Conservation (phyloP, 2,113 vertebrate species). For the Benitochromis conjunctus region DNA sequence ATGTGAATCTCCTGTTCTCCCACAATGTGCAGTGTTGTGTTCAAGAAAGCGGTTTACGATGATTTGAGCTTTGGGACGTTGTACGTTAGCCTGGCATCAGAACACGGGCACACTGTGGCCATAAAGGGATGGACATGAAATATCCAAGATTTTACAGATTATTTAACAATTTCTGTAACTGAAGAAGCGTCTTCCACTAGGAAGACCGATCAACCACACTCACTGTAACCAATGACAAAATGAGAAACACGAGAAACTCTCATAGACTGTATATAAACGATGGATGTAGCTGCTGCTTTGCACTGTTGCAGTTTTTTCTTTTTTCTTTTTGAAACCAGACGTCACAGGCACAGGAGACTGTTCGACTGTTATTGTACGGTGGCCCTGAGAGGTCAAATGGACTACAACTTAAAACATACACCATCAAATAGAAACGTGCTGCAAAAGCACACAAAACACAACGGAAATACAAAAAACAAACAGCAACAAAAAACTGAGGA, state of each 20-base stretch:
- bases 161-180: not conserved
- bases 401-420: rapidly evolving
- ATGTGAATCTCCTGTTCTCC: not conserved
- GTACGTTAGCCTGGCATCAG: not conserved
- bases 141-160: not conserved
- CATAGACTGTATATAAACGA: not conserved
- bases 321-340: not conserved
- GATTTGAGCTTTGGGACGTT: not conserved
- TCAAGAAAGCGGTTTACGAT: not conserved
- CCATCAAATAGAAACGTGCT: not conserved
- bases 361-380: not conserved
- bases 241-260: rapidly evolving
- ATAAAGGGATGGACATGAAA: not conserved
- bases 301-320: not conserved
- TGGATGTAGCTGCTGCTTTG: not conserved
- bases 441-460: not conserved
- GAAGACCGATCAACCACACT: not conserved
- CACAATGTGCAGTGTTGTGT: not conserved
- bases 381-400: not conserved
- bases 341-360: not conserved
- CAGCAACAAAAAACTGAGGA: not conserved
- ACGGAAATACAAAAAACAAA: not conserved
- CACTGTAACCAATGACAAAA: not conserved
- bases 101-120: not conserved
- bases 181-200: rapidly evolving